phyloP scores from a whole-genome alignment of 2,888 invertebrate species.

The Meteorus cinctellus region DNA sequence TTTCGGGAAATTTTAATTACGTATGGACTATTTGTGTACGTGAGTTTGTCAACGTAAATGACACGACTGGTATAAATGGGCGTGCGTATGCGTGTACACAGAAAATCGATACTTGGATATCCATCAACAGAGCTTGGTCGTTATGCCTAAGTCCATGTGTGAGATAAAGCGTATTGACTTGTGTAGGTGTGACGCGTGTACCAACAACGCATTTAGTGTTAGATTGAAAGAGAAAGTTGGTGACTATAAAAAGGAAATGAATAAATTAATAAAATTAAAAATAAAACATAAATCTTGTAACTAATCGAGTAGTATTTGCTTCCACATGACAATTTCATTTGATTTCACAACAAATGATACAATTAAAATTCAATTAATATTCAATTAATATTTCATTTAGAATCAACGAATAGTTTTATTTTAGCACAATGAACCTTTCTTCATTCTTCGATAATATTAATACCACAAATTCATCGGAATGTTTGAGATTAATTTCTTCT shows the following conservation, averaged over 20 bases:
- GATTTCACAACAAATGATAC: not conserved
- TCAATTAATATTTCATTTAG: not conserved
- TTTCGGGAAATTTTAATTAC: not conserved
- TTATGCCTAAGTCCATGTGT: not conserved
- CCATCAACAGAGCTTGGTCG: not conserved
- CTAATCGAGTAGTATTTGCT: not conserved
- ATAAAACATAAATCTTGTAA: not conserved
- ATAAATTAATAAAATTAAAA: not conserved
- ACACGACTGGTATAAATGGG: not conserved
- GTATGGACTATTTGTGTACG: not conserved
- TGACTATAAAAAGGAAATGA: not conserved
- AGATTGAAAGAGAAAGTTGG: conserved; percentile 4
- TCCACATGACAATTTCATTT: not conserved
- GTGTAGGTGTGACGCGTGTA: not conserved
- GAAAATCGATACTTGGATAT: conserved; percentile 12
- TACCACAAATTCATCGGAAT: not conserved
- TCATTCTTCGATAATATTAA: not conserved
- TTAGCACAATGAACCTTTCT: not conserved
- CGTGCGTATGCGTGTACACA: not conserved
- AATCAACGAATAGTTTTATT: not conserved
- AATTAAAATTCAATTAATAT: conserved; percentile 2
- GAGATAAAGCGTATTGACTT: not conserved
- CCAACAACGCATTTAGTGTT: not conserved
- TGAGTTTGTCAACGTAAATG: not conserved
- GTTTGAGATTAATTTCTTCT: conserved; percentile 1